phyloP scores from a whole-genome alignment of 2,797 vertebrate genomes.

The Myripristis murdjan region DNA sequence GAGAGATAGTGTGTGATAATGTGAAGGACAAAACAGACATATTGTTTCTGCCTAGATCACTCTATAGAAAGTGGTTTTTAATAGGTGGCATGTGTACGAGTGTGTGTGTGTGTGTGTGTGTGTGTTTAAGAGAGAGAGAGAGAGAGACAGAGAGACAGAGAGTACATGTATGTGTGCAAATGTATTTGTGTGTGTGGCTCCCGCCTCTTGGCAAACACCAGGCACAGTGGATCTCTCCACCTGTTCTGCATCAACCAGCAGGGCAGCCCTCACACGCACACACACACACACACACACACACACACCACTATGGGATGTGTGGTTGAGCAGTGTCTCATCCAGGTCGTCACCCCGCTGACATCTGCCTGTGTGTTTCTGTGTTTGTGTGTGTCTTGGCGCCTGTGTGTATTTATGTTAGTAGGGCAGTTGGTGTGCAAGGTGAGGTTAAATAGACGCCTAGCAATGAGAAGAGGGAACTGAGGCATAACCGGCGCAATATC shows the following conservation, averaged over 20 bases:
- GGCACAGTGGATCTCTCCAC: conserved; percentile 64
- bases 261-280: conserved; percentile 48
- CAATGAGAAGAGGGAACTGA: conserved; percentile 74
- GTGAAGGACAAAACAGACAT: conserved; percentile 79
- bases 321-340: conserved; percentile 66
- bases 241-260: conserved; percentile 66
- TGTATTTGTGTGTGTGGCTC: conserved; percentile 34
- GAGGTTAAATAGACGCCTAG: conserved; percentile 80
- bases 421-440: conserved; percentile 67
- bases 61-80: conserved; percentile 42
- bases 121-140: no score
- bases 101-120: conserved; percentile 22
- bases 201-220: conserved; percentile 64
- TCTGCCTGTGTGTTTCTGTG: conserved; percentile 52
- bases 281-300: conserved; percentile 15
- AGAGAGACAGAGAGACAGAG: conserved; percentile 21
- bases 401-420: conserved; percentile 63
- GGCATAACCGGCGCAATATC: conserved; percentile 79
- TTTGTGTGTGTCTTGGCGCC: conserved; percentile 46
- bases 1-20: conserved; percentile 71
- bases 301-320: conserved; percentile 12
- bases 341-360: conserved; percentile 77
- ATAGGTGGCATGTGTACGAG: no score
- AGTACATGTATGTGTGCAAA: conserved; percentile 16
- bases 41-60: conserved; percentile 63